Percentiles rank a stretch among this genome's conserved stretches.
These are phyloP conservation scores for Brachionus rubens DNA, from an alignment of 1,140 invertebrate genomes.

Conservation along the genomic window DNA sequence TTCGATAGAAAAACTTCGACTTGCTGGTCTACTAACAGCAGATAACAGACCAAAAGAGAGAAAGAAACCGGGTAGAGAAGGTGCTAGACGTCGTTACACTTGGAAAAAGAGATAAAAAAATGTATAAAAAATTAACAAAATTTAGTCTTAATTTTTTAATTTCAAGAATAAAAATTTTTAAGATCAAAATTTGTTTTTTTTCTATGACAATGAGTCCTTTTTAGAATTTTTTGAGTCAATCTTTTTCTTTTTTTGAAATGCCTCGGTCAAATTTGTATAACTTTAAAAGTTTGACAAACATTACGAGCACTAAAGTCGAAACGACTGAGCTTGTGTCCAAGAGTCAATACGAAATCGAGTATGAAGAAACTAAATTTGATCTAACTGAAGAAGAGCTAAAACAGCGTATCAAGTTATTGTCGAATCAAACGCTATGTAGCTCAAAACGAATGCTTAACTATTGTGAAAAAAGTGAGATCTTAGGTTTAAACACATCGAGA, in stretches of 20 bases:
- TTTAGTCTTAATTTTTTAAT: no score
- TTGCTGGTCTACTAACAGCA: constrained; percentile 79
- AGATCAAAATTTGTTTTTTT: no score
- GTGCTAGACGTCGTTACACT: constrained; percentile 83
- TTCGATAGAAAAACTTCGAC: constrained; percentile 77
- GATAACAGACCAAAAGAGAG: constrained; percentile 78
- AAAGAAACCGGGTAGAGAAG: constrained; percentile 87
- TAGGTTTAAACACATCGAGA: not conserved
- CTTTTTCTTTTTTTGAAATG: not conserved
- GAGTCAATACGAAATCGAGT: not conserved
- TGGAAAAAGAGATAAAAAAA: constrained; percentile 65
- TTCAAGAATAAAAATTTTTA: no score
- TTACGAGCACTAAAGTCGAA: no score
- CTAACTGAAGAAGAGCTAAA: constrained; percentile 21
- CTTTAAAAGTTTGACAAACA: not conserved
- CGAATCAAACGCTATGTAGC: constrained; percentile 9
- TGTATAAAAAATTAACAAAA: not conserved
- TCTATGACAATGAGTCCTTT: no score
- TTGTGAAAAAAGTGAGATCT: constrained; percentile 23
- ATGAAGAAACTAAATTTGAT: not conserved
- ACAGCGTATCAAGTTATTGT: not conserved
- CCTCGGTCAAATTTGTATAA: not conserved
- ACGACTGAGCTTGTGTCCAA: no score
- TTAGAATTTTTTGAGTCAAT: no score
- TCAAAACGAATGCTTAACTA: constrained; percentile 30